phyloP scores from a whole-genome alignment of 2,113 vertebrate species.

The Cyphotilapia sp. region DNA sequence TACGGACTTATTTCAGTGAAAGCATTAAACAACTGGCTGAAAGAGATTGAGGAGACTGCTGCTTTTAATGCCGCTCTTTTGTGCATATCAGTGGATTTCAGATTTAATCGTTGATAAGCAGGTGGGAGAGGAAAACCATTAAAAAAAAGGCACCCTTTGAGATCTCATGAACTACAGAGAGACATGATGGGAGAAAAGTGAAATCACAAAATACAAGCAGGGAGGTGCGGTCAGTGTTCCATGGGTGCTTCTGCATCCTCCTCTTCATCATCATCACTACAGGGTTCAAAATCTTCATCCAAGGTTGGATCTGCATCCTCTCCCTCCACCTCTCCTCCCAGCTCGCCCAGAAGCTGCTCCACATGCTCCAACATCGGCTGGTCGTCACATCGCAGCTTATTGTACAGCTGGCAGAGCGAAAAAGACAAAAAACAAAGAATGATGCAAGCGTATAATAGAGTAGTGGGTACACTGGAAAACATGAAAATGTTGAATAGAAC shows the following conservation, averaged over 20 bases:
- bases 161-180: not conserved
- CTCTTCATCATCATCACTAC: slow-evolving; percentile 61
- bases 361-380: slow-evolving; percentile 67
- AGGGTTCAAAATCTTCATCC: slow-evolving; percentile 62
- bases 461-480: not conserved
- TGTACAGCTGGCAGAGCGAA: slow-evolving; percentile 57
- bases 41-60: slow-evolving; percentile 7
- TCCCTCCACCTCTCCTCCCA: slow-evolving; percentile 59
- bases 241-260: slow-evolving; percentile 58
- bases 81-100: not conserved
- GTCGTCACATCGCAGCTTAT: slow-evolving; percentile 74
- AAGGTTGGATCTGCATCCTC: slow-evolving; percentile 26
- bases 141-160: slow-evolving; percentile 17
- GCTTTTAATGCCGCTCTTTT: slow-evolving; percentile 32
- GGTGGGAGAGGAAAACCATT: not conserved
- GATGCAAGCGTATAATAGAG: not conserved
- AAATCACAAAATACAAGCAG: not conserved
- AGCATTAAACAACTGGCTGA: slow-evolving; percentile 34
- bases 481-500: not conserved
- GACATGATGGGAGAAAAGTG: not conserved
- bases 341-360: slow-evolving; percentile 71
- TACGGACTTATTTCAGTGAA: slow-evolving; percentile 30
- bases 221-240: slow-evolving; percentile 63
- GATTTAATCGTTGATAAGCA: slow-evolving; percentile 6
- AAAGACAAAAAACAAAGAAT: not conserved